Evolutionary conservation across 2,888 invertebrate genomes (phyloP), one percentile per base, ranked within the genome.

Genomic region (Phrixothrix hirtus): DNA sequence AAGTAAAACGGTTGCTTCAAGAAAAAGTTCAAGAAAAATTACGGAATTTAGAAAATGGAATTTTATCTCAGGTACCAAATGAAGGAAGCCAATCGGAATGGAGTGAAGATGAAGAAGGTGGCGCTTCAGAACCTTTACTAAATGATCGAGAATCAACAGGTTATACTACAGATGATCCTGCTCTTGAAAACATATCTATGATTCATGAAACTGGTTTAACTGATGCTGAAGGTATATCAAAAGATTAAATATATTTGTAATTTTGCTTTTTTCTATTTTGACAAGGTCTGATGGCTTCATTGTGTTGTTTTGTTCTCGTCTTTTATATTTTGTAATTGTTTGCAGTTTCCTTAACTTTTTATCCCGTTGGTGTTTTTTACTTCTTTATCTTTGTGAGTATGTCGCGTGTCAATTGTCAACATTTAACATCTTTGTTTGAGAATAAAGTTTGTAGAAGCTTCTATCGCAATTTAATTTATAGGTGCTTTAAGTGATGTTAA

Each of bases 91-190:
- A 89, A 66, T 89, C 89, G n/a, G 90, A 90, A 70, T 89, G 89
- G 89, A 88, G 88, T 58, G 83, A 83, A 66, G 83, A 83, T 63
- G 83, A 82, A 61, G 83, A 83, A 59, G 83, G 83, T 31, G 84
- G 83, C 53, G 84, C 83, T 38, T 83, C 83, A n/a, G 84, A 79
- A 56, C 79, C 78, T 7, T 65, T 80, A n/a, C 62, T 79, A 17
- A 77, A 77, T 36, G 80, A 81, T 57, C 65, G 78, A 36, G 82
- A 82, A 63, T 89, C 89, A 58, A 88, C 89, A 1, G 90, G 90
- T 15, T 92, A 91, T 71, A 89, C 88, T n/a, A 91, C 90, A 0
- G 91, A 92, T 75, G 91, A 92, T 75, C 90, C 90, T 1, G 90
- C 89, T 10, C 78, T 91, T 7, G 91, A 92, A 75, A 91, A 92